These are phyloP conservation scores for Campoplex nolae DNA, from an alignment of 2,888 invertebrate genomes.

Conservation along the genomic window DNA sequence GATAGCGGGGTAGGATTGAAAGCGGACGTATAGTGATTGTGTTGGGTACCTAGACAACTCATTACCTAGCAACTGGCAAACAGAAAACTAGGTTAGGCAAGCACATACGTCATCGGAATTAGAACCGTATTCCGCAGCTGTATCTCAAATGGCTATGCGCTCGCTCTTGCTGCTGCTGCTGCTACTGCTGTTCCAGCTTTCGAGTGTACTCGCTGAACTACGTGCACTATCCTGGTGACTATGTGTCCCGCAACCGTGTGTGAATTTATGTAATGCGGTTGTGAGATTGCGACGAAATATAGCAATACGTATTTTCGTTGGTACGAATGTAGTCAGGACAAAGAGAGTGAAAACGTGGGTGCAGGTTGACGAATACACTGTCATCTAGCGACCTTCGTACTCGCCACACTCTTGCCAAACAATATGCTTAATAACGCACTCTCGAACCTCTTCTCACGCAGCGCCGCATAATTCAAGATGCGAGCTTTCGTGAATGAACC, in stretches of 20 bases:
- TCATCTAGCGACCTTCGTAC: slow-evolving; percentile 30
- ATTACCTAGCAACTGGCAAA: slow-evolving; percentile 81
- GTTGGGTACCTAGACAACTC: slow-evolving; percentile 79
- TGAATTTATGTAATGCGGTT: slow-evolving; percentile 82
- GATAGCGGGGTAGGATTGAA: slow-evolving; percentile 59
- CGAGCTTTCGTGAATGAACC: slow-evolving; percentile 74
- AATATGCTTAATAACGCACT: slow-evolving; percentile 47
- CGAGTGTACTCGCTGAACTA: background rate
- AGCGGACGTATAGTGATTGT: slow-evolving; percentile 68
- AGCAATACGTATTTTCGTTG: slow-evolving; percentile 75
- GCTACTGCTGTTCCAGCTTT: slow-evolving; percentile 41
- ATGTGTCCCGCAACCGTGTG: slow-evolving; percentile 68
- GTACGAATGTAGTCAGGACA: slow-evolving; percentile 14
- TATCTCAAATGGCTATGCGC: slow-evolving; percentile 78
- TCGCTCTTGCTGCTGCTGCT: slow-evolving; percentile 55
- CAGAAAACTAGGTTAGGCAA: slow-evolving; percentile 83
- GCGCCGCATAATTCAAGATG: slow-evolving; percentile 76
- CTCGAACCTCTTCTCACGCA: slow-evolving; percentile 37
- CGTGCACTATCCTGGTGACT: slow-evolving; percentile 22
- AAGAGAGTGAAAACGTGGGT: slow-evolving; percentile 30
- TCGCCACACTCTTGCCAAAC: slow-evolving; percentile 38
- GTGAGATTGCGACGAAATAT: slow-evolving; percentile 80
- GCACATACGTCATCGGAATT: slow-evolving; percentile 83
- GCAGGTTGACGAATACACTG: slow-evolving; percentile 45
- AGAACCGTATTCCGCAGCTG: slow-evolving; percentile 81